Evolutionary conservation across 2,113 vertebrate species (phyloP).

Genomic region (Chaetura pelagica): DNA sequence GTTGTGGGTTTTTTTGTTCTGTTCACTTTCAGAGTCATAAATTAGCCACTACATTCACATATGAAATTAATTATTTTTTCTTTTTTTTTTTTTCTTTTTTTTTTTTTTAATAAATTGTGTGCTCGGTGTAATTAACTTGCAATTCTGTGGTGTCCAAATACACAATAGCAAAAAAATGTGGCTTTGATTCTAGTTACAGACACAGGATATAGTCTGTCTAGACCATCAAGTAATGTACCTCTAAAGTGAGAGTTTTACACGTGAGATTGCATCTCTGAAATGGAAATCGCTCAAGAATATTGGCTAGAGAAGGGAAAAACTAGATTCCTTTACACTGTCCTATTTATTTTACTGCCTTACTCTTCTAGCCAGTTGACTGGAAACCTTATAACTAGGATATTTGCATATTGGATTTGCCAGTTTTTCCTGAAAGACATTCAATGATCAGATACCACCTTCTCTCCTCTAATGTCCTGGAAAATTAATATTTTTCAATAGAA

Average conservation of each 20-base stretch:
- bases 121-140: constrained; percentile 7
- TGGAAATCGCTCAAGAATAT: constrained; percentile 9
- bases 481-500: not conserved
- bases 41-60: not conserved
- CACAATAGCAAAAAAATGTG: constrained; percentile 42
- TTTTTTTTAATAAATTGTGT: not conserved
- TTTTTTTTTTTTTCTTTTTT: too few species aligned
- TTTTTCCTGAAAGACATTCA: not conserved
- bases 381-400: not conserved
- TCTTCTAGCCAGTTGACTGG: not conserved
- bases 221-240: constrained; percentile 41
- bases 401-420: not conserved
- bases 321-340: not conserved
- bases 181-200: constrained; percentile 42
- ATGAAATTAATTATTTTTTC: not conserved
- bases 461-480: not conserved
- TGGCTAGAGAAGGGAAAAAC: not conserved
- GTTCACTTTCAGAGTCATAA: not conserved
- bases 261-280: constrained; percentile 49
- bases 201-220: constrained; percentile 58
- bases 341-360: not conserved
- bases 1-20: not conserved
- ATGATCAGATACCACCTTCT: not conserved
- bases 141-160: not conserved
- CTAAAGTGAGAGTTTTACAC: constrained; percentile 24